phyloP scores from a whole-genome alignment of 30 jellyfish, hydroid and myxozoan species.

The Nemopilema nomurai region DNA sequence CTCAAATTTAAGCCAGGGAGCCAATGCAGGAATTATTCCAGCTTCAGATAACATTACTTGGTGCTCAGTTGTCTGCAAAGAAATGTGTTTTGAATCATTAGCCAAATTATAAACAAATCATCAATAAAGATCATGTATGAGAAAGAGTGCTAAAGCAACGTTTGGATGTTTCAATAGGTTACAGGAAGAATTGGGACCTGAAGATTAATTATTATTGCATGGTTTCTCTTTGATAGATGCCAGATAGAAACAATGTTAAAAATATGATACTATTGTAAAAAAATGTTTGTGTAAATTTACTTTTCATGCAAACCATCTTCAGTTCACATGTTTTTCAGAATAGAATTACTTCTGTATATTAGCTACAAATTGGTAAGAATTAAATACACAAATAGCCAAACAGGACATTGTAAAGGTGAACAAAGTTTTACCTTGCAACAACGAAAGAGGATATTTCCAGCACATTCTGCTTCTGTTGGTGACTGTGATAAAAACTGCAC shows the following conservation, averaged over 20 bases:
- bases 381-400: no score
- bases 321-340: background rate
- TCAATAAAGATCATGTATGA: no score
- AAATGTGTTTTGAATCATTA: no score
- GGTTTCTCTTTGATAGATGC: no score
- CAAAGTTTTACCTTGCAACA: conserved; percentile 81
- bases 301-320: background rate
- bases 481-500: conserved; percentile 67
- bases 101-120: no score
- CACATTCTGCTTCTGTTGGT: conserved; percentile 92
- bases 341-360: background rate
- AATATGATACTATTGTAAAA: background rate
- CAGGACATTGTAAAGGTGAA: no score
- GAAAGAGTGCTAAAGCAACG: no score
- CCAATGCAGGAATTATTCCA: conserved; percentile 83
- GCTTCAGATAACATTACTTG: conserved; percentile 87
- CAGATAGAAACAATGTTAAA: no score
- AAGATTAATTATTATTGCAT: no score
- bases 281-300: background rate
- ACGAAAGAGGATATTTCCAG: conserved; percentile 75
- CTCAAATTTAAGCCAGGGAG: conserved; percentile 75
- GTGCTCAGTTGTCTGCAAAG: conserved; percentile 70
- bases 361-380: no score
- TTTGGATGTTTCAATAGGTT: no score
- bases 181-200: no score